Evolutionary conservation across 2,113 vertebrate species (phyloP).

Genomic region (Ailuropoda melanoleuca): DNA sequence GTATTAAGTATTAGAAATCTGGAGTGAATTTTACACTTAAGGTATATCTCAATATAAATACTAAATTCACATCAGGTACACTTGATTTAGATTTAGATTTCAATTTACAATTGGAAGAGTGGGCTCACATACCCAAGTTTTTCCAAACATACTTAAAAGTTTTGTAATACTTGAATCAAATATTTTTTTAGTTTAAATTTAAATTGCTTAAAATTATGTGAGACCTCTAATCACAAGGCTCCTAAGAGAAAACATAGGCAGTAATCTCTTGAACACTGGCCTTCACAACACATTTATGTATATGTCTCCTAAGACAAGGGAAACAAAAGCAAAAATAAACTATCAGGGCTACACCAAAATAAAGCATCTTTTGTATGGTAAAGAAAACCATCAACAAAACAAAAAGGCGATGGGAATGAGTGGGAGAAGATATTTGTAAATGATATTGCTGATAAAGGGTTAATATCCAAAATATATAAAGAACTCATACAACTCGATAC

Average conservation of each 20-base stretch:
- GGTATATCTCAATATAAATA: neutral
- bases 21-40: neutral
- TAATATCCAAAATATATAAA: neutral
- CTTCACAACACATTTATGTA: neutral
- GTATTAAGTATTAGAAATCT: neutral
- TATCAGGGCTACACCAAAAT: neutral
- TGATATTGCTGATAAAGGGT: neutral
- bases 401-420: neutral
- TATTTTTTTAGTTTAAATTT: neutral
- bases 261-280: neutral
- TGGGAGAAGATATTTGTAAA: neutral
- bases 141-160: neutral
- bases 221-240: neutral
- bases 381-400: neutral
- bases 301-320: neutral
- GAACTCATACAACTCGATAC: neutral
- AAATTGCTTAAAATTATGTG: neutral
- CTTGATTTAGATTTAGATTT: neutral
- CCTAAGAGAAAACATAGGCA: neutral
- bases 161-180: neutral
- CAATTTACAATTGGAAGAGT: neutral
- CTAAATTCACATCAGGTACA: neutral
- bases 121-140: neutral
- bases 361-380: neutral
- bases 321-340: neutral